phyloP scores from a whole-genome alignment of 2,113 vertebrate species.

The Pongo pygmaeus region DNA sequence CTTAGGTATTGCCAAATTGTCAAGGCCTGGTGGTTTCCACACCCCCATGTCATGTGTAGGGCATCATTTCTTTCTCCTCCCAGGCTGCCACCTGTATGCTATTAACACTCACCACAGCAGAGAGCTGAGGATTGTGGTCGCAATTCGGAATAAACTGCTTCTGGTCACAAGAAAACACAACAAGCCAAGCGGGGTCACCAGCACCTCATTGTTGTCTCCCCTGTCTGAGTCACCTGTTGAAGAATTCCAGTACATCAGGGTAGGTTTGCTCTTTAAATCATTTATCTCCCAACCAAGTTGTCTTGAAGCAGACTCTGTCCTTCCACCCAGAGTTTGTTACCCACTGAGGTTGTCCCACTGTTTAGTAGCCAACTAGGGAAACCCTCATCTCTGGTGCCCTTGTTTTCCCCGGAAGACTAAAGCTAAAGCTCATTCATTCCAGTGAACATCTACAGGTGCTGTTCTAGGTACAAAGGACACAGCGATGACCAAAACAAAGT shows the following conservation, averaged over 20 bases:
- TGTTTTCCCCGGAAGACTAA: neutral
- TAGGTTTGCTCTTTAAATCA: conserved; percentile 73
- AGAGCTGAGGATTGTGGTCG: conserved; percentile 93
- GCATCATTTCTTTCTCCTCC: conserved; percentile 33
- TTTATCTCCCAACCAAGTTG: neutral
- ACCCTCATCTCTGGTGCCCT: neutral
- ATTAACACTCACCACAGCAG: conserved; percentile 97
- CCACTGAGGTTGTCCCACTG: neutral
- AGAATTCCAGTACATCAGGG: conserved; percentile 99
- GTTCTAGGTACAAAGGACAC: no score
- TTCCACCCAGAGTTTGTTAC: neutral
- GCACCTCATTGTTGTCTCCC: conserved; percentile 70
- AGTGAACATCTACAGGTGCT: fast-evolving
- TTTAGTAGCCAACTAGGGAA: neutral
- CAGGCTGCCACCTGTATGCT: conserved; percentile 98
- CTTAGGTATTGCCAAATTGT: neutral
- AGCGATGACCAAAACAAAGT: neutral
- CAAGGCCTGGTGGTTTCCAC: neutral
- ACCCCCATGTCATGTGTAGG: neutral
- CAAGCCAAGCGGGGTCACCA: conserved; percentile 76
- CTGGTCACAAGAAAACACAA: conserved; percentile 94
- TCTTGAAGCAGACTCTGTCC: neutral
- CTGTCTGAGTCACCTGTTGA: conserved; percentile 92
- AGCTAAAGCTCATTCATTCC: neutral
- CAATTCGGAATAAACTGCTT: conserved; percentile 98